phyloP scores from a whole-genome alignment of 2,797 vertebrate genomes.

The Cirrhinus molitorella region DNA sequence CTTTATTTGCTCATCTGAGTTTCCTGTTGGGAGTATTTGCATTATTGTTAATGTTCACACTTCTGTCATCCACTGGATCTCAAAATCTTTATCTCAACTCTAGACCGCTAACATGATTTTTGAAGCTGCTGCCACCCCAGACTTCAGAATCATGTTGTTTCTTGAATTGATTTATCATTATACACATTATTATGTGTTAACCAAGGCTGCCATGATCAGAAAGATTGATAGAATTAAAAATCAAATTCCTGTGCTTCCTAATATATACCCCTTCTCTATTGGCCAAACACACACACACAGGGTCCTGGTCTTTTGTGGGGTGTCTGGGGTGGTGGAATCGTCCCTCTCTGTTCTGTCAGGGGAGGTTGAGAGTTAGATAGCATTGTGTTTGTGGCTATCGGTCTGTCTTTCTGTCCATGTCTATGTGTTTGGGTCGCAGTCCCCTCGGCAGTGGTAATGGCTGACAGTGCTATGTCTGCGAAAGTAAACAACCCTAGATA shows the following conservation, averaged over 20 bases:
- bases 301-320: conserved; percentile 45
- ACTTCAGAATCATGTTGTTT: background rate
- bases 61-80: conserved; percentile 9
- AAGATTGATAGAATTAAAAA: conserved; percentile 7
- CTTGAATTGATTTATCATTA: background rate
- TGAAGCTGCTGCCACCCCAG: background rate
- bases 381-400: conserved; percentile 44
- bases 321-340: conserved; percentile 56
- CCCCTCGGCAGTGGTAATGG: conserved; percentile 71
- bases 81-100: background rate
- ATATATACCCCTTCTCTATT: conserved; percentile 3
- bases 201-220: background rate
- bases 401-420: conserved; percentile 54
- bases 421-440: conserved; percentile 47
- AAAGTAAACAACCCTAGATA: conserved; percentile 85
- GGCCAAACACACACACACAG: conserved; percentile 32
- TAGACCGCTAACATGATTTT: background rate
- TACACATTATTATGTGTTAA: background rate
- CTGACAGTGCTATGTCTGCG: conserved; percentile 67
- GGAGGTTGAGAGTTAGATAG: conserved; percentile 56
- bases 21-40: conserved; percentile 11
- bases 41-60: conserved; percentile 21
- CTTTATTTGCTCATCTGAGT: background rate
- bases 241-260: background rate
- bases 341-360: conserved; percentile 54